phyloP scores from a whole-genome alignment of 2,113 vertebrate species.

The Vanacampus margaritifer region DNA sequence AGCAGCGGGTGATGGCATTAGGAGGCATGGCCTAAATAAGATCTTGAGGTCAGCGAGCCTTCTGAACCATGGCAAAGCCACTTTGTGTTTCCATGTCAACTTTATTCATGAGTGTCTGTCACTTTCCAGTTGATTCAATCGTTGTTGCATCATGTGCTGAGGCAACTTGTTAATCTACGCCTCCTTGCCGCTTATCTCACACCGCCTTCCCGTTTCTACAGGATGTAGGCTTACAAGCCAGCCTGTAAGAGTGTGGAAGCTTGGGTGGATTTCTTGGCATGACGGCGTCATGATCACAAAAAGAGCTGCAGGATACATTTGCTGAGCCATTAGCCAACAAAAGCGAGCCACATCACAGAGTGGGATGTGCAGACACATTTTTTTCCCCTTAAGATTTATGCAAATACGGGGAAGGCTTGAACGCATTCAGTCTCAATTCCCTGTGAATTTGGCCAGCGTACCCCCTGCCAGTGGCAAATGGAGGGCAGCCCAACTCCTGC shows the following conservation, averaged over 20 bases:
- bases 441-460: constrained; percentile 37
- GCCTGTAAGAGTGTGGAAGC: constrained; percentile 16
- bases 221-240: constrained; percentile 20
- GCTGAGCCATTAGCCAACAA: constrained; percentile 74
- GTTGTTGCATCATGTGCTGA: constrained; percentile 41
- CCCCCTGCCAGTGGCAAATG: constrained; percentile 17
- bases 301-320: constrained; percentile 67
- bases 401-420: constrained; percentile 63
- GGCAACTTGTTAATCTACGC: constrained; percentile 34
- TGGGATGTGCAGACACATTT: constrained; percentile 58
- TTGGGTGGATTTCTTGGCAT: constrained; percentile 39
- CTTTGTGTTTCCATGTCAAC: constrained; percentile 64
- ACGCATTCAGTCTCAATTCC: constrained; percentile 42
- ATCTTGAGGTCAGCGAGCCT: constrained; percentile 59
- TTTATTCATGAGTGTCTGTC: constrained; percentile 62
- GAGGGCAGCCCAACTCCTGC: constrained; percentile 54
- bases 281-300: constrained; percentile 38
- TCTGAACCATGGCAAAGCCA: constrained; percentile 66
- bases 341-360: constrained; percentile 66
- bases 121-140: constrained; percentile 58
- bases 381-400: constrained; percentile 66
- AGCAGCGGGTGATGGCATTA: constrained; percentile 45
- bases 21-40: constrained; percentile 63
- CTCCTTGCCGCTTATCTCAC: constrained; percentile 24
- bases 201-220: constrained; percentile 24